Evolutionary conservation across 2,888 invertebrate genomes (phyloP), one percentile per base, ranked within the genome.

Genomic region (Elmis aenea): DNA sequence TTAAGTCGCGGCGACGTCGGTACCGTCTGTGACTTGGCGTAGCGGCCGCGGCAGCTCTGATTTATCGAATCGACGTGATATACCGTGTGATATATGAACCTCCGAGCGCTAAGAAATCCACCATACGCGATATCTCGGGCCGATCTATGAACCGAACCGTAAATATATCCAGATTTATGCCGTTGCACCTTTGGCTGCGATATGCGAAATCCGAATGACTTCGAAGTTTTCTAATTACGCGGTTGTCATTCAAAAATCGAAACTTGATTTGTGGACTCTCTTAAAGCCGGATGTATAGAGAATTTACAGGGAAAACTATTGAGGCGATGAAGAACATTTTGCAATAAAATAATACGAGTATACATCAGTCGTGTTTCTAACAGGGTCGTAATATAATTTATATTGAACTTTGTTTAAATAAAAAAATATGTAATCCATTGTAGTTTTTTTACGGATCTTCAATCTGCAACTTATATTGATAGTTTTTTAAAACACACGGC

Each of bases 1-100:
- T 25, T 15, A 22, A 20, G 42, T 33, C 42, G 34, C 38, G 36
- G 50, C 51, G 44, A 42, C 46, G 57, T 54, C 56, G 55, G 55
- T 55, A 50, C 53, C 57, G 53, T 52, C 53, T 56, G 59, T 51
- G 50, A 58, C 54, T 52, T 52, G 55, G 52, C 50, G 47, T 55
- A 51, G 51, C 50, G 52, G 50, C 55, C 55, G 48, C 49, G 39
- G 46, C 46, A 47, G 46, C 51, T 47, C 58, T 67, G 66, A 67
- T 67, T 67, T 67, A 67, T 66, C 57, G 61, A 52, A 46, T 55
- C 59, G 59, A 62, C 62, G 66, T 66, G 66, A 65, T 66, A 66
- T 61, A 62, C 61, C 51, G 57, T 50, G 61, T 68, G 67, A 68
- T 66, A 66, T 67, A 68, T 62, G 56, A 58, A 55, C 50, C 48